These are phyloP conservation scores for Oreohelix idahoensis DNA, from an alignment of 1,140 invertebrate genomes.

Conservation along the genomic window DNA sequence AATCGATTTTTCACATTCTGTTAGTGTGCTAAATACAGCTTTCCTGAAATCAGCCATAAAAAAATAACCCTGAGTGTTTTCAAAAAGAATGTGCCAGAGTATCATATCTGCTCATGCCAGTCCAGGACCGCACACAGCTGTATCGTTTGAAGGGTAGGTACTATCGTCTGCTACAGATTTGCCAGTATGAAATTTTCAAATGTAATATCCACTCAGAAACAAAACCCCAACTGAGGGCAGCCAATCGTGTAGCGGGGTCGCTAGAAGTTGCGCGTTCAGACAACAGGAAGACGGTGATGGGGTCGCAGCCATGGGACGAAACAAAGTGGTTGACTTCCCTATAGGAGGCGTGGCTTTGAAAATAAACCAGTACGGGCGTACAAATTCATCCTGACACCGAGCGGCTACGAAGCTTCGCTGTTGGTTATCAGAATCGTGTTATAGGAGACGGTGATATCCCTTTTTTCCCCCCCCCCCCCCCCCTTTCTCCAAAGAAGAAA, in stretches of 20 bases:
- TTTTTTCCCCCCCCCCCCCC: neutral
- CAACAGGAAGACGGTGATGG: neutral
- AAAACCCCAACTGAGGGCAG: neutral
- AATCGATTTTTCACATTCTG: too few relatives aligned
- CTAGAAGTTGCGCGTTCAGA: neutral
- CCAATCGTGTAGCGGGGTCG: neutral
- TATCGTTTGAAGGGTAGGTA: neutral
- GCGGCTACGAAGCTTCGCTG: neutral
- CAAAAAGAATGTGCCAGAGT: neutral
- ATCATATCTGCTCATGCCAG: neutral
- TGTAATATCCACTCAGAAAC: neutral
- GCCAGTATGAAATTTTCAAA: neutral
- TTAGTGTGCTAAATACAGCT: too few relatives aligned
- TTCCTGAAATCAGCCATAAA: too few relatives aligned
- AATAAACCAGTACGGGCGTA: neutral
- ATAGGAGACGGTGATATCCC: neutral
- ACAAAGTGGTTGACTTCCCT: constrained; percentile 23
- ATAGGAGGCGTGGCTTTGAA: neutral
- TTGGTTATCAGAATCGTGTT: constrained; percentile 19
- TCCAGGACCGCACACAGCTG: neutral
- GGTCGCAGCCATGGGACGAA: neutral
- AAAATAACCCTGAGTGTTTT: too few relatives aligned
- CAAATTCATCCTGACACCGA: neutral
- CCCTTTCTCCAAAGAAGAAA: neutral
- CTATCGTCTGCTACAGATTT: neutral